Base-by-base conservation (phyloP, 1,140 invertebrate genomes). In the Ips nitidus region DNA sequence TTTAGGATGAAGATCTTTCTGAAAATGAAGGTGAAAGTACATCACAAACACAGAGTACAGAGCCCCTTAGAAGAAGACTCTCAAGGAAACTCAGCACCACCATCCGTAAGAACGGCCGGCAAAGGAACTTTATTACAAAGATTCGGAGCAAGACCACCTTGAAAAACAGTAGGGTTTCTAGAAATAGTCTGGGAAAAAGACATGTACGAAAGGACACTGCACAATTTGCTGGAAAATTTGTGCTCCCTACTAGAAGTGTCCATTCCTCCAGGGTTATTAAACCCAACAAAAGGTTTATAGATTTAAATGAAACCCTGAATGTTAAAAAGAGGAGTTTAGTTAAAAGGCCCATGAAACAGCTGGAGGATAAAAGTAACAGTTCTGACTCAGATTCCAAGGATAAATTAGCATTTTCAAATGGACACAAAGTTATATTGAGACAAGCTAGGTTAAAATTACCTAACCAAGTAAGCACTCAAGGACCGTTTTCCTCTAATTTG, bases 241-340 rank as follows among this genome's bases (percentile, higher is more conserved):
- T 94, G 43, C 80, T 95, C 58, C 93, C 93, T 8, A 86, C 89
- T 39, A 86, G 91, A 71, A 94, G 93, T 84, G 90, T 87, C n/a
- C 89, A 94, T 76, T 95, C 93, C n/a, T 94, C 92, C 0, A 83
- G 93, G 64, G 90, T 93, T 55, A 95, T 95, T 58, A 95, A 93
- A 80, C 93, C 93, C 38, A 94, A 93, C 76, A 95, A 94, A 81
- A 85, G 90, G 73, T 92, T 95, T 75, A 86, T 94, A 50, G 86
- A 76, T 75, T 66, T 79, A 57, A 77, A 74, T 73, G 77, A 80
- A 66, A 71, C 74, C 38, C 62, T 77, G 39, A 75, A 74, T 57
- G 65, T 78, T 40, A 80, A 78, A 70, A 78, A 79, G 59, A 72
- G 76, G 55, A 71, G 73, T n/a, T 68, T 76, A 50, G 73, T 57